Conservation (phyloP, 2,113 vertebrate species). For the Entelurus aequoreus region DNA sequence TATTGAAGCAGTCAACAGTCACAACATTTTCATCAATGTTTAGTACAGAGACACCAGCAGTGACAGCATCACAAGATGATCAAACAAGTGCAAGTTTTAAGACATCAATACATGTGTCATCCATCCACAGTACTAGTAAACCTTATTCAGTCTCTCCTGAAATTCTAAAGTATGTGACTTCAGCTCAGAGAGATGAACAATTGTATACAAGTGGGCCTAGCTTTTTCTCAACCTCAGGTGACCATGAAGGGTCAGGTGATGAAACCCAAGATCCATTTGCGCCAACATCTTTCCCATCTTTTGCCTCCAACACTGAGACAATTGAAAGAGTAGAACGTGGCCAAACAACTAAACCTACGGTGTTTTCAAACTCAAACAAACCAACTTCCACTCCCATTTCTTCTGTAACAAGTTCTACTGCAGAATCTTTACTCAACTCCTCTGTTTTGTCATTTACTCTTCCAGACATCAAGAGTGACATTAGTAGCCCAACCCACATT, state of each 20-base stretch:
- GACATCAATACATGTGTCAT: not conserved
- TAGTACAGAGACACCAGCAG: conserved; percentile 4
- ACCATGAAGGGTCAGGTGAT: conserved; percentile 1
- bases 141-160: not conserved
- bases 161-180: not conserved
- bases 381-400: not conserved
- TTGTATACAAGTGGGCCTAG: not conserved
- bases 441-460: not conserved
- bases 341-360: not conserved
- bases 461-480: not conserved
- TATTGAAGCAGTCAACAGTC: not conserved
- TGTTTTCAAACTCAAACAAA: not conserved
- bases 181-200: not conserved
- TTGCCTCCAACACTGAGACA: not conserved
- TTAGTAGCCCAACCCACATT: not conserved
- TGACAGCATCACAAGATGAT: conserved; percentile 1
- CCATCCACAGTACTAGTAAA: not conserved
- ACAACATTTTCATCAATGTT: not conserved
- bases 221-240: not conserved
- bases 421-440: not conserved
- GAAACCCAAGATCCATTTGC: not conserved
- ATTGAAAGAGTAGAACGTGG: not conserved
- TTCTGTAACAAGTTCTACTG: not conserved
- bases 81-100: not conserved
- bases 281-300: not conserved